Percentiles rank a stretch among this genome's conserved stretches.
These are phyloP conservation scores for Sebastiscus tertius DNA, from an alignment of 2,797 vertebrate species.

Conservation along the genomic window DNA sequence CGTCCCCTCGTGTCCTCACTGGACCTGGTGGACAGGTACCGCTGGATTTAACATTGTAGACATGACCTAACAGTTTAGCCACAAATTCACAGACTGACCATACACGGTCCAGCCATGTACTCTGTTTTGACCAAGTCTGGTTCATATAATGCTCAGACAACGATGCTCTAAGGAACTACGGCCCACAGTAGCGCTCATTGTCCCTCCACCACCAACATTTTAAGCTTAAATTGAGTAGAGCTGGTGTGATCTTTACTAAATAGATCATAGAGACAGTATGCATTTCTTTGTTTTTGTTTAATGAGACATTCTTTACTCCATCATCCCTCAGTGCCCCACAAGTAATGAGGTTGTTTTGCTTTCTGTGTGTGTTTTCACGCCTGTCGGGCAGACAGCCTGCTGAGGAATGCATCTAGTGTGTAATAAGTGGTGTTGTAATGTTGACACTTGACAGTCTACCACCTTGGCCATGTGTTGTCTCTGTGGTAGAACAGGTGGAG, in stretches of 20 bases:
- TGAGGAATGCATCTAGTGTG: slow-evolving; percentile 12
- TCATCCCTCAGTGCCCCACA: neutral
- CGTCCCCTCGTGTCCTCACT: too few relatives aligned
- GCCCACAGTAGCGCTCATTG: neutral
- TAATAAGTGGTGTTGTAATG: slow-evolving; percentile 23
- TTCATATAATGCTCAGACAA: neutral
- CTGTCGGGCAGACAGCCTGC: neutral
- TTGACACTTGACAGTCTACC: neutral
- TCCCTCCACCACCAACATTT: neutral
- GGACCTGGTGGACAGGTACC: too few relatives aligned
- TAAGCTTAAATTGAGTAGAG: neutral
- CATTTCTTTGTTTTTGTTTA: slow-evolving; percentile 3
- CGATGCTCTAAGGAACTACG: neutral
- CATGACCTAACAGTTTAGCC: too few relatives aligned
- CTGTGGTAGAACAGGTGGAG: neutral
- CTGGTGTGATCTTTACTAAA: neutral
- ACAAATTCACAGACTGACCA: too few relatives aligned
- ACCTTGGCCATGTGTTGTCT: neutral
- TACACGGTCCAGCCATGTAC: too few relatives aligned
- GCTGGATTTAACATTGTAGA: too few relatives aligned
- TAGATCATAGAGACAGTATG: neutral
- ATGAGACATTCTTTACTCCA: neutral
- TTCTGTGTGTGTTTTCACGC: neutral
- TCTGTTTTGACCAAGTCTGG: too few relatives aligned
- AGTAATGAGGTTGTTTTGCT: neutral